Conservation (phyloP, 1,140 invertebrate species). For the Tetramorium parvispinum region DNA sequence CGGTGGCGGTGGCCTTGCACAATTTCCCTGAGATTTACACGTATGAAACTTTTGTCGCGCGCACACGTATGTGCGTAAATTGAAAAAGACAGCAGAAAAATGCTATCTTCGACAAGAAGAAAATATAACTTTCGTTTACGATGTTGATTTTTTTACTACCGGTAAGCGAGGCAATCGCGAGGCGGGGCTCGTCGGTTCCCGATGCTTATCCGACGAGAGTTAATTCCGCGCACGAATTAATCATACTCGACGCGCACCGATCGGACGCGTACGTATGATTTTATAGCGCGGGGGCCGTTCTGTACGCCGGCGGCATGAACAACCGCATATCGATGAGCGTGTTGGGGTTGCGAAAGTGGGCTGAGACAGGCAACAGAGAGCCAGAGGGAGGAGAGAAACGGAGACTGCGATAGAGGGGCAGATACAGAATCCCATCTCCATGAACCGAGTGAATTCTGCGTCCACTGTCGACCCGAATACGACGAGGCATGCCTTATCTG, state of each 20-base stretch:
- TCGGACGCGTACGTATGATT: constrained; percentile 68
- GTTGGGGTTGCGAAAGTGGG: constrained; percentile 41
- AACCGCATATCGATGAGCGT: constrained; percentile 66
- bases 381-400: constrained; percentile 11
- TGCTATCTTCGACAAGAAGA: background rate
- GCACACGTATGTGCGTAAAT: background rate
- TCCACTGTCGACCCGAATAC: constrained; percentile 52
- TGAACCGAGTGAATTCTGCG: constrained; percentile 57
- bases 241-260: constrained; percentile 69
- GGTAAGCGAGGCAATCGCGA: background rate
- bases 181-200: background rate
- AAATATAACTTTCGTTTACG: background rate
- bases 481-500: constrained; percentile 68
- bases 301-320: constrained; percentile 61
- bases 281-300: constrained; percentile 62
- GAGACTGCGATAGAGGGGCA: constrained; percentile 37
- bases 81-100: background rate
- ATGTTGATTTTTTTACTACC: constrained; percentile 5
- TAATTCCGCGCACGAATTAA: constrained; percentile 69
- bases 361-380: constrained; percentile 29
- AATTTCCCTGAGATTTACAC: constrained; percentile 49
- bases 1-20: background rate
- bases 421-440: constrained; percentile 61
- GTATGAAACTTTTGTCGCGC: constrained; percentile 13
- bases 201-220: constrained; percentile 60